Base-by-base conservation (phyloP, 2,113 vertebrate species). In the Laterallus jamaicensis region DNA sequence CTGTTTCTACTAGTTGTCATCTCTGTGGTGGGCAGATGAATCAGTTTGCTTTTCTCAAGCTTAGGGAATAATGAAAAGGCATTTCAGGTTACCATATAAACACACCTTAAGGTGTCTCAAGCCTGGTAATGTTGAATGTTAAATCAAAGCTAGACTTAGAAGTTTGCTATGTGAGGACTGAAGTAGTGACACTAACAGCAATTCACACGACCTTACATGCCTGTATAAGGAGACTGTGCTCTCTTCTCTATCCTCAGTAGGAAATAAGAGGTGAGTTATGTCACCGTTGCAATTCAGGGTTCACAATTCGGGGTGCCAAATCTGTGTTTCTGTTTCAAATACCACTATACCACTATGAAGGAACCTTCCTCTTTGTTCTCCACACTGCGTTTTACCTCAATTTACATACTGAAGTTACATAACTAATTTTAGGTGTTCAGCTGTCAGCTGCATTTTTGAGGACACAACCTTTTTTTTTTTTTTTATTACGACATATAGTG, bases 1-100 rank as follows among this genome's bases (percentile, higher is more conserved):
- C 22, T 66, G 35, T 13, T 62, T 89, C 59, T 86, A 0, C 17
- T 74, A 22, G 8, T 60, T 58, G 8, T n/a, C 0, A 0, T 21
- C 10, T 64, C 25, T 64, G 20, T 37, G 44, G 60, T 2, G 2
- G 20, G 22, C 40, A 66, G 49, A 42, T 56, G 44, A 69, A 73
- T 62, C 44, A 54, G 9, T 37, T 78, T 78, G 20, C 32, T 91
- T 87, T 83, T 70, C n/a, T 84, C 15, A 44, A 56, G 15, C 40
- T n/a, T 24, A 44, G 6, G 44, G 49, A 82, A 56, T 66, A 63
- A 12, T n/a, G 75, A 39, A 32, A 24, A 42, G 16, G 20, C 35
- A 31, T 20, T 82, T 90, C 37, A 39, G 10, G 35, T 82, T 71
- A 22, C 32, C 13, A 4, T 40, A 10, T 37, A 52, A 64, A 37